These are phyloP conservation scores for Gerris lacustris DNA, from an alignment of 2,888 invertebrate species.

Conservation along the genomic window DNA sequence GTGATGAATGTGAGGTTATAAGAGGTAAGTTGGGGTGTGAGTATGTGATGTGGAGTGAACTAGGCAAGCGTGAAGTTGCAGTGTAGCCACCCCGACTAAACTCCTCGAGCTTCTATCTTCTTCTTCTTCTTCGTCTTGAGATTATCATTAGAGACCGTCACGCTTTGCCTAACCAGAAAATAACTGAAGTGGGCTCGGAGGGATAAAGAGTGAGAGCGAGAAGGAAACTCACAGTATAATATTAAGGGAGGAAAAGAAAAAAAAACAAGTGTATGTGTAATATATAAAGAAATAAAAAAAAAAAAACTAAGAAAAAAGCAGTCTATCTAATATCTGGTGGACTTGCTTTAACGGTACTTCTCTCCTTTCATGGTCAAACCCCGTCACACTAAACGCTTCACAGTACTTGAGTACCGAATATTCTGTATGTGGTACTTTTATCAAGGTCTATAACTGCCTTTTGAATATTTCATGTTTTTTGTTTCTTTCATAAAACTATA, in stretches of 20 bases:
- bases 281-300: not conserved
- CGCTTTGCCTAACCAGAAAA: not conserved
- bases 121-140: not conserved
- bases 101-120: not conserved
- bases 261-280: not conserved
- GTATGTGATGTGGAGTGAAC: not conserved
- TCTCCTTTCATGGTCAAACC: too few species aligned
- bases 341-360: too few species aligned
- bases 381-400: too few species aligned
- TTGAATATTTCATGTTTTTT: too few species aligned
- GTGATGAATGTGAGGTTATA: too few species aligned
- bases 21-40: too few species aligned
- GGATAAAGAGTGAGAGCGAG: not conserved
- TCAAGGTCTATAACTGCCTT: too few species aligned
- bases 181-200: not conserved
- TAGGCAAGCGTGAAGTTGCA: not conserved
- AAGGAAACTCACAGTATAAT: not conserved
- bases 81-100: too few species aligned
- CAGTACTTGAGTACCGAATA: too few species aligned
- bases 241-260: not conserved
- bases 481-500: too few species aligned
- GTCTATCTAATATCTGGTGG: not conserved
- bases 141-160: not conserved
- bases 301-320: not conserved
- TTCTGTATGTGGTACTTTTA: too few species aligned